phyloP scores from a whole-genome alignment of 2,888 invertebrate species.

The Thymelicus acteon region DNA sequence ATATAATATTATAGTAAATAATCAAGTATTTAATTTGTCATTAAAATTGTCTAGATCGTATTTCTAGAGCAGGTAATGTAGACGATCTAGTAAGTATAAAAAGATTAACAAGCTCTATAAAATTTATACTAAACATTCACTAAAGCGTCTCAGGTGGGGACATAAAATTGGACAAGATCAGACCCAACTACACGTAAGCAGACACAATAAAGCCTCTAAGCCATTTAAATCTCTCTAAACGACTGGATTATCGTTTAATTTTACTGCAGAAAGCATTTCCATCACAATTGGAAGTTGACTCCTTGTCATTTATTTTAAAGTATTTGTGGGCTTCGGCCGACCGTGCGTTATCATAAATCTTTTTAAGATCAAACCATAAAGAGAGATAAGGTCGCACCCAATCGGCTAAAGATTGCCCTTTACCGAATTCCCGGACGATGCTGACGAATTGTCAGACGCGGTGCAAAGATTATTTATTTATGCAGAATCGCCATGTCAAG shows the following conservation, averaged over 20 bases:
- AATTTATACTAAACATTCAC: slow-evolving; percentile 49
- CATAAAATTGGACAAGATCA: slow-evolving; percentile 33
- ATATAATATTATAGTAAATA: too few species aligned
- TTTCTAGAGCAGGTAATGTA: background rate
- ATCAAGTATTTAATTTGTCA: too few species aligned
- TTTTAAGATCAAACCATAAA: slow-evolving; percentile 83
- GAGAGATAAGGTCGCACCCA: slow-evolving; percentile 82
- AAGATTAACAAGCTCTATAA: slow-evolving; percentile 43
- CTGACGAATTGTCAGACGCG: slow-evolving; percentile 76
- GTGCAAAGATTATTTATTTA: slow-evolving; percentile 53
- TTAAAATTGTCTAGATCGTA: background rate
- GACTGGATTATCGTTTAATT: slow-evolving; percentile 83
- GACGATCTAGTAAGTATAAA: slow-evolving; percentile 26
- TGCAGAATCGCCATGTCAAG: slow-evolving; percentile 42
- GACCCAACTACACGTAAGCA: slow-evolving; percentile 63
- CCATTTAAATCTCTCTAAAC: slow-evolving; percentile 82
- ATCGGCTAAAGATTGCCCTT: slow-evolving; percentile 79
- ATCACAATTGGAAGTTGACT: slow-evolving; percentile 83
- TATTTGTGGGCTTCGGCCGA: slow-evolving; percentile 75
- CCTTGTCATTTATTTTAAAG: slow-evolving; percentile 84
- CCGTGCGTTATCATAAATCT: slow-evolving; percentile 85
- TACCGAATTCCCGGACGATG: slow-evolving; percentile 69
- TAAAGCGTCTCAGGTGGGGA: slow-evolving; percentile 54
- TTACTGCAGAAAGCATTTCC: slow-evolving; percentile 84
- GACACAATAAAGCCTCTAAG: slow-evolving; percentile 76